Evolutionary conservation across 2,113 vertebrate species (phyloP).

Genomic region (Campylorhamphus procurvoides): DNA sequence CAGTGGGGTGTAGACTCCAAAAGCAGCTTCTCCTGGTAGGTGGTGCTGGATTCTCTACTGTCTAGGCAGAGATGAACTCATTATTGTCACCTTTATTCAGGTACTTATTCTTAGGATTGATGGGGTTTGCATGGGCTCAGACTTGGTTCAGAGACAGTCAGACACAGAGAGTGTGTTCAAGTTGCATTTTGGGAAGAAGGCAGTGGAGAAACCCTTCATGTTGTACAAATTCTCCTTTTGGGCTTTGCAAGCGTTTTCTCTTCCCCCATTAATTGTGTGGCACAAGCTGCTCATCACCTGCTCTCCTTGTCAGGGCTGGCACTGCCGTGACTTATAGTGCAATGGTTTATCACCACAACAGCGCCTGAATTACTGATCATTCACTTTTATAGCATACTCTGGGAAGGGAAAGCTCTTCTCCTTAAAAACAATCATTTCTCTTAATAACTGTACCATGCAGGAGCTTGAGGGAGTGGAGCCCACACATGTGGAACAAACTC

Average conservation of each 20-base stretch:
- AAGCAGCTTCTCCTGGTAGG: background rate
- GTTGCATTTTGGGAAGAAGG: background rate
- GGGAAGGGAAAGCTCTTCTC: background rate
- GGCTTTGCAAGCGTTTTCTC: background rate
- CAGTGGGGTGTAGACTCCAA: background rate
- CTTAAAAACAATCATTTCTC: background rate
- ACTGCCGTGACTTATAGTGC: background rate
- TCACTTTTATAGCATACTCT: background rate
- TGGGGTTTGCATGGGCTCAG: background rate
- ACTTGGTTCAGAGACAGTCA: background rate
- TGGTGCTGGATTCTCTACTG: background rate
- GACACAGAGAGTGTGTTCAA: background rate
- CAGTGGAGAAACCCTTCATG: background rate
- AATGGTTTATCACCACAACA: background rate
- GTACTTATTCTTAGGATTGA: background rate
- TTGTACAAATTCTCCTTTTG: background rate
- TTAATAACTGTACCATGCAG: accelerated
- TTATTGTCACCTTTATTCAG: background rate
- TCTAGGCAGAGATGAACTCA: background rate
- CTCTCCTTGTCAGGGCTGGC: background rate
- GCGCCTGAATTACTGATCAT: background rate
- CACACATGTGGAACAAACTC: background rate
- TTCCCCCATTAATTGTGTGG: background rate
- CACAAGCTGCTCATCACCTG: conserved; percentile 6
- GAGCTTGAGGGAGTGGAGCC: background rate